Evolutionary conservation across 2,888 invertebrate species (phyloP).

Genomic region (Drosophila gaucha): DNA sequence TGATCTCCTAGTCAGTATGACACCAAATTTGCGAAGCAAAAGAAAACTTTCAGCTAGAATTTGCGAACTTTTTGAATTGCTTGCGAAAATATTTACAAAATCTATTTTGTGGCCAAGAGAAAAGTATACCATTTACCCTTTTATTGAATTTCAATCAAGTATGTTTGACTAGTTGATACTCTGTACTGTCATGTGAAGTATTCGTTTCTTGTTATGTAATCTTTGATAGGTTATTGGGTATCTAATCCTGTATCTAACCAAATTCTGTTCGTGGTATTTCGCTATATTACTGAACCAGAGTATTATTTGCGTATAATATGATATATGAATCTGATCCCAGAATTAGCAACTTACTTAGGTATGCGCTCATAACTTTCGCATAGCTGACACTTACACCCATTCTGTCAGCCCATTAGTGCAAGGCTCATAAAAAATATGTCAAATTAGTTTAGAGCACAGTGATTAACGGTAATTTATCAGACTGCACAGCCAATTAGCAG

Average conservation of each 20-base stretch:
- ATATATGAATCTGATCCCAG: no score
- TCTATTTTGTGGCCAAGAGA: background rate
- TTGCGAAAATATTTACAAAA: background rate
- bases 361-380: background rate
- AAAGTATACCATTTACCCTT: background rate
- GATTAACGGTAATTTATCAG: slow-evolving; percentile 34
- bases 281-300: no score
- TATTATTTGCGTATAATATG: no score
- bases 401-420: slow-evolving; percentile 7
- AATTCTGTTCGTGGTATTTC: no score
- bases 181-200: no score
- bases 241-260: no score
- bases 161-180: background rate
- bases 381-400: slow-evolving; percentile 18
- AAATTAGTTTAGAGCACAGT: slow-evolving; percentile 23
- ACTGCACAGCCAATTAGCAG: slow-evolving; percentile 40
- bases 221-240: background rate
- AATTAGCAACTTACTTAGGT: background rate
- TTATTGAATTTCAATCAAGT: no score
- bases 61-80: slow-evolving; percentile 5
- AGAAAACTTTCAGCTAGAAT: slow-evolving; percentile 11
- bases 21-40: slow-evolving; percentile 15
- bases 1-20: slow-evolving; percentile 21
- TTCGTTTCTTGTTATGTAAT: background rate
- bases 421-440: slow-evolving; percentile 14